Evolutionary conservation across 2,113 vertebrate species (phyloP), one percentile per base, ranked within the genome.

Genomic region (Leucopternis melanops): DNA sequence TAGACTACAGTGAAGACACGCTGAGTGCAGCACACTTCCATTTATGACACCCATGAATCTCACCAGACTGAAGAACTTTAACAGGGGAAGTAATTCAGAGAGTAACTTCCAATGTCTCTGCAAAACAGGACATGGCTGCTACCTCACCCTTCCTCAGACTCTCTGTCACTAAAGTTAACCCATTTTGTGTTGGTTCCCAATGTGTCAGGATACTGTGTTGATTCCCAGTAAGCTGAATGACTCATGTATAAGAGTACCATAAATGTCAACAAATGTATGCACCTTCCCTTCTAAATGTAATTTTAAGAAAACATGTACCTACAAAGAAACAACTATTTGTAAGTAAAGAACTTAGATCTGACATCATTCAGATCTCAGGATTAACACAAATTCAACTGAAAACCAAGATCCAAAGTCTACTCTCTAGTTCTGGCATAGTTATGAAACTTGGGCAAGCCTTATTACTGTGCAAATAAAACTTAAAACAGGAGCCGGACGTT

Each of bases 41-140:
- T 95, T 96, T 94, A 93, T 80, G 79, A 91, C 45, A 83, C 45
- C 20, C 87, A 66, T 90, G 85, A 92, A 94, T 95, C 62, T 93
- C 70, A 86, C 5, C 21, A 23, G 5, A 50, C 72, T 75, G 40
- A 71, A 90, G 40, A 94, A 94, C 42, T 87, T 91, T 84, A 94
- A 65, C 65, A 85, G 50, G 11, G 31, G 47, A 94, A 85, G 73
- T 88, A 91, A 95, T 88, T 93, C 78, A 91, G 34, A 94, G 38
- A 75, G 32, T 21, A 87, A 79, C 65, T 94, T 91, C 61, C 69
- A 81, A 44, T 44, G n/a, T 23, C 61, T 88, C 44, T 94, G 89
- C n/a, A 94, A 84, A 96, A 95, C 57, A 95, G 57, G 74, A 94
- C 25, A 69, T 11, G 36, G 49, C 17, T 91, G 73, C 66, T 70